phyloP scores from a whole-genome alignment of 1,140 invertebrate genomes.

The Wiebesia pumilae region DNA sequence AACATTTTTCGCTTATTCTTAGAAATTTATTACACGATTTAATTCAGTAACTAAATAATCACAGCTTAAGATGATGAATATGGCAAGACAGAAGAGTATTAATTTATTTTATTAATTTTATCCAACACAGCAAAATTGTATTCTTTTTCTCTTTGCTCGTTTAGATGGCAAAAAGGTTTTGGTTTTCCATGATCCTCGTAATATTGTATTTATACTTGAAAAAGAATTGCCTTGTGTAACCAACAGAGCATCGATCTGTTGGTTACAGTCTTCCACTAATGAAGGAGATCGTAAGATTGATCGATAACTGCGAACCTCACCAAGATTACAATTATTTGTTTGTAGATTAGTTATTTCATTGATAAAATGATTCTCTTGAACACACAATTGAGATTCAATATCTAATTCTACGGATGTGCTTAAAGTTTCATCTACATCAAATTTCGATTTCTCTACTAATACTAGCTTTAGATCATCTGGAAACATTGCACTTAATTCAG shows the following conservation, averaged over 20 bases:
- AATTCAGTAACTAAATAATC: constrained; percentile 47
- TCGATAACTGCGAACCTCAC: not conserved
- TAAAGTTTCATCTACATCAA: constrained; percentile 11
- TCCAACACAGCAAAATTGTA: constrained; percentile 57
- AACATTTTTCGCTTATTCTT: not conserved
- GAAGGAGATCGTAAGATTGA: not conserved
- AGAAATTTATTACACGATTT: constrained; percentile 16
- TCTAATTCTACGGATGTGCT: not conserved
- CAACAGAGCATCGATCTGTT: not conserved
- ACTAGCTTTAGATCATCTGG: not conserved
- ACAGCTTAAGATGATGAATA: constrained; percentile 27
- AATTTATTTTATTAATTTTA: constrained; percentile 35
- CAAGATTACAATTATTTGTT: not conserved
- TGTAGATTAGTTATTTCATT: not conserved
- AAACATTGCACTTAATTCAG: not conserved
- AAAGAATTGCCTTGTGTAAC: constrained; percentile 30
- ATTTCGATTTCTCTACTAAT: constrained; percentile 10
- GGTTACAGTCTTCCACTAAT: not conserved
- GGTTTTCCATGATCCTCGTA: not conserved
- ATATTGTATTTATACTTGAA: constrained; percentile 11
- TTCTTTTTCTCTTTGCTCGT: constrained; percentile 49
- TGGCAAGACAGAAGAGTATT: constrained; percentile 33
- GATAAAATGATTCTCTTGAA: constrained; percentile 21
- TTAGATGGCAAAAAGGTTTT: constrained; percentile 35
- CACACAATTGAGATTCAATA: not conserved